These are phyloP conservation scores for Scaptomyza pallida DNA, from an alignment of 1,140 invertebrate species.

Conservation along the genomic window DNA sequence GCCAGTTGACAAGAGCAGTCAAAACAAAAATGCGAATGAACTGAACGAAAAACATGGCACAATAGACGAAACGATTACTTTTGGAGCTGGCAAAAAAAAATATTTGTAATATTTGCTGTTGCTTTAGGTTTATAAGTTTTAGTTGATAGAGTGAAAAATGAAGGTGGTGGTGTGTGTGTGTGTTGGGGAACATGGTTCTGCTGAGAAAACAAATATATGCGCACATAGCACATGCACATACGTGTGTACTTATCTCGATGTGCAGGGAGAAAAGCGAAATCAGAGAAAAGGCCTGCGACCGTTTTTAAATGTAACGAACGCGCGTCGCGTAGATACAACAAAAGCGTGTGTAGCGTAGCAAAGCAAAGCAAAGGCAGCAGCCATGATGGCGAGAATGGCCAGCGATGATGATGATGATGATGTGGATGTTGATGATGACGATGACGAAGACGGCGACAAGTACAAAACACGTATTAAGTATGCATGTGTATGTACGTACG, in stretches of 20 bases:
- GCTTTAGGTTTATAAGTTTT: slow-evolving; percentile 17
- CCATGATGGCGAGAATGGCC: slow-evolving; percentile 52
- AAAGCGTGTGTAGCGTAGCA: slow-evolving; percentile 29
- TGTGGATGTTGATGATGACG: slow-evolving; percentile 49
- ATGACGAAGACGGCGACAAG: slow-evolving; percentile 68
- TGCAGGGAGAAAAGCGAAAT: slow-evolving; percentile 46
- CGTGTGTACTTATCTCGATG: slow-evolving; percentile 4
- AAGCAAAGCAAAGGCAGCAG: slow-evolving; percentile 29
- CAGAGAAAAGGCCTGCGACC: slow-evolving; percentile 38
- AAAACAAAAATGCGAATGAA: slow-evolving; percentile 77
- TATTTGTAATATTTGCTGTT: slow-evolving; percentile 22
- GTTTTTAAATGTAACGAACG: slow-evolving; percentile 45
- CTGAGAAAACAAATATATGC: no score
- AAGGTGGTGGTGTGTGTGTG: no score
- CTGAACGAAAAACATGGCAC: slow-evolving; percentile 42
- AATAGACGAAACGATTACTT: slow-evolving; percentile 43
- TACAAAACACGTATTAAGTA: slow-evolving; percentile 80
- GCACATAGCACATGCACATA: neutral
- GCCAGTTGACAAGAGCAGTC: slow-evolving; percentile 53
- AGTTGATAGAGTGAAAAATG: neutral
- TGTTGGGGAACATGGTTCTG: neutral
- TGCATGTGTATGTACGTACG: slow-evolving; percentile 42
- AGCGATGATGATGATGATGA: slow-evolving; percentile 51
- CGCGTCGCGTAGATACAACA: slow-evolving; percentile 46
- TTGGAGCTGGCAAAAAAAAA: slow-evolving; percentile 37